Evolutionary conservation across 2,888 invertebrate genomes (phyloP).

Genomic region (Lordiphosa fenestrarum): DNA sequence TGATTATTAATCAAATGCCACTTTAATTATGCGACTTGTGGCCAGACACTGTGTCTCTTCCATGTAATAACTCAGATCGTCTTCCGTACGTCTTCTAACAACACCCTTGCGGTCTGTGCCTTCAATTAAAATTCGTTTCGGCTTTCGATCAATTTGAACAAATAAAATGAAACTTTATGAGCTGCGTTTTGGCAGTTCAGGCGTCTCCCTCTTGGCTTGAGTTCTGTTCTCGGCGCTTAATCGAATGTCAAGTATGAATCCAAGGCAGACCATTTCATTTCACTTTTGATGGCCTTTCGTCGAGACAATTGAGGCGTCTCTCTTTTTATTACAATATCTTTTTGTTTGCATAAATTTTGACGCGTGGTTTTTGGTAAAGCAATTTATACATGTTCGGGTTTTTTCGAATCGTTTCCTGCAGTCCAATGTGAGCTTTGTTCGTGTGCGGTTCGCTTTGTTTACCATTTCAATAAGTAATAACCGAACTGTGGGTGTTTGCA

Average conservation of each 20-base stretch:
- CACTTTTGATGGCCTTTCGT: slow-evolving; percentile 49
- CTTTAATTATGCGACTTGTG: slow-evolving; percentile 57
- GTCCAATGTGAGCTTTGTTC: slow-evolving; percentile 54
- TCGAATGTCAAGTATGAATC: slow-evolving; percentile 76
- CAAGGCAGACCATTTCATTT: slow-evolving; percentile 46
- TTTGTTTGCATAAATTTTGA: slow-evolving; percentile 37
- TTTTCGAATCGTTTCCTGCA: slow-evolving; percentile 42
- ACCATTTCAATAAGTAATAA: slow-evolving; percentile 7
- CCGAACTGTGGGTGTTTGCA: slow-evolving; percentile 14
- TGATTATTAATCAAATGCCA: slow-evolving; percentile 70
- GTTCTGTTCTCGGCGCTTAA: slow-evolving; percentile 47
- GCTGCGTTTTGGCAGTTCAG: slow-evolving; percentile 43
- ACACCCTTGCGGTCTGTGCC: slow-evolving; percentile 46
- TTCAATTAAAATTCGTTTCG: slow-evolving; percentile 74
- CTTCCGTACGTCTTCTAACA: slow-evolving; percentile 6
- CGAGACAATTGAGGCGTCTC: slow-evolving; percentile 19
- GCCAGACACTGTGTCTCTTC: slow-evolving; percentile 16
- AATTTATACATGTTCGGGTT: slow-evolving; percentile 42
- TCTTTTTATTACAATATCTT: slow-evolving; percentile 47
- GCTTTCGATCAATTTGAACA: slow-evolving; percentile 55
- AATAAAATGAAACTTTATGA: slow-evolving; percentile 48
- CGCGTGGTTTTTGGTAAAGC: slow-evolving; percentile 44
- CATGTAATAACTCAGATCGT: slow-evolving; percentile 43
- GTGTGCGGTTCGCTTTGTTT: slow-evolving; percentile 47
- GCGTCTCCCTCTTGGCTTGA: slow-evolving; percentile 13